Base-by-base conservation (phyloP, 2,113 vertebrate species). In the Aldabrachelys gigantea region DNA sequence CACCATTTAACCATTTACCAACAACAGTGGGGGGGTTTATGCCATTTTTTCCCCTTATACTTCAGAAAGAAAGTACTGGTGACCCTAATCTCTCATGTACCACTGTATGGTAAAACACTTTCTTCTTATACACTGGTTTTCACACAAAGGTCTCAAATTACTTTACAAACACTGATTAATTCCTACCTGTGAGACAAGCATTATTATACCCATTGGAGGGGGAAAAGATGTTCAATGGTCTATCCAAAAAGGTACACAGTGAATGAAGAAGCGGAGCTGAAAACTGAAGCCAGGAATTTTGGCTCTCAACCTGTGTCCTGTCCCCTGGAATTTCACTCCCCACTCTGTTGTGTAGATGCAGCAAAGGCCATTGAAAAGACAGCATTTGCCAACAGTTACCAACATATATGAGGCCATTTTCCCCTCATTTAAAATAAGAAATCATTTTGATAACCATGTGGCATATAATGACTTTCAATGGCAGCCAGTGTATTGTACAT, bases 101-200 rank as follows among this genome's bases (percentile, higher is more conserved):
- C 93, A 38, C 87, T 52, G 81, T 5, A 57, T 2, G 0, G 56
- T 86, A 87, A 92, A 91, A 24, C 8, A 49, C 85, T 97, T 95
- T 29, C 75, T 80, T 83, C 88, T 56, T 38, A 17, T 44, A 31
- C 59, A 5, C 53, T 19, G 84, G 87, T 84, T 96, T 95, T 96
- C 95, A 95, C 93, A 25, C 93, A 91, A 89, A 54, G 88, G 89
- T 94, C 93, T 92, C 94, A 96, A 97, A 94, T 95, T 93, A 95
- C 93, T 94, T 95, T 95, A 87, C 1, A 12, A 96, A 93, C 89
- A 76, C 50, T 89, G 93, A 96, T 96, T 95, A 96, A 95, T 95
- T 92, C 95, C 84, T 83, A 94, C 93, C 93, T 96, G 94, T 0
- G 13, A 96, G 96, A 97, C 96, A 96, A 95, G 96, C 89, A 53